These are phyloP conservation scores for Saguinus imperator DNA, from an alignment of 2,113 vertebrate species.

Conservation along the genomic window DNA sequence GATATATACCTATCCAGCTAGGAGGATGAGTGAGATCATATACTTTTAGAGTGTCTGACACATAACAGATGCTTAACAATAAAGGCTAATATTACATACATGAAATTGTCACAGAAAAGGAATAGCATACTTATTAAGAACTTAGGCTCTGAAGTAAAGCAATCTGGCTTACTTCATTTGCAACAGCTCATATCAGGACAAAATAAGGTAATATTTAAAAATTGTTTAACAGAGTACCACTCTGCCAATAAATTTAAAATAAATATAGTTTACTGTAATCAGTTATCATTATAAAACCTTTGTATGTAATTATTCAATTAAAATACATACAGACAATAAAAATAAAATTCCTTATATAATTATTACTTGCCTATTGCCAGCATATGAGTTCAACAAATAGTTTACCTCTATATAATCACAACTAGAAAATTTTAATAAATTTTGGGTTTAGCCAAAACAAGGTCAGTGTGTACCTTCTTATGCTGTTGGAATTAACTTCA, in stretches of 20 bases:
- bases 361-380: background rate
- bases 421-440: slow-evolving; percentile 1
- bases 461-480: background rate
- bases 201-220: background rate
- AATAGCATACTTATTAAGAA: background rate
- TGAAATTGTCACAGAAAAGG: background rate
- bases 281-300: background rate
- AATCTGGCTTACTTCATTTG: background rate
- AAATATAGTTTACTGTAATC: background rate
- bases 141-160: background rate
- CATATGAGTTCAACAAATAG: background rate
- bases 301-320: background rate
- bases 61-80: background rate
- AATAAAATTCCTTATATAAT: background rate
- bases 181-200: background rate
- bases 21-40: background rate
- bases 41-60: background rate
- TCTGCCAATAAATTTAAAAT: background rate
- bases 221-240: background rate
- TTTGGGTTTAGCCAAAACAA: background rate
- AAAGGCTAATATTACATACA: background rate
- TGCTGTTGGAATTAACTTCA: background rate
- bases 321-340: slow-evolving; percentile 10
- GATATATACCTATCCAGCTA: background rate
- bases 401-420: background rate